A percentile compares a stretch with the other conserved stretches of the same genome.
These are phyloP conservation scores for Adrianichthys oophorus DNA, from an alignment of 2,797 vertebrate genomes.

Conservation along the genomic window DNA sequence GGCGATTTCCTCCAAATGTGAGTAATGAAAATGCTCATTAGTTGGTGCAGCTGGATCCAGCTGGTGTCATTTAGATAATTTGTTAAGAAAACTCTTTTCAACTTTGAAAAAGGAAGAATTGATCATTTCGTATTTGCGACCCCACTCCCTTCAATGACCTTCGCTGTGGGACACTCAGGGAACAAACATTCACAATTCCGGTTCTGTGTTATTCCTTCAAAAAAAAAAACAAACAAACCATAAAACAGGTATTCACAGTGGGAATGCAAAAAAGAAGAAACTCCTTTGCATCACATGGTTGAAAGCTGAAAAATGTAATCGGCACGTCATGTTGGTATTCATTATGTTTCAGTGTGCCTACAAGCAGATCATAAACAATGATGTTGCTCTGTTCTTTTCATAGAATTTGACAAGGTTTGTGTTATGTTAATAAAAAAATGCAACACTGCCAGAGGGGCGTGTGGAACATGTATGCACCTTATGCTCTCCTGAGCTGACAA, in stretches of 20 bases:
- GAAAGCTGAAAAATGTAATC: constrained; percentile 21
- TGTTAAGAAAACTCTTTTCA: not conserved
- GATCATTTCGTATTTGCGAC: constrained; percentile 15
- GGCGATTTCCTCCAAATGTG: not conserved
- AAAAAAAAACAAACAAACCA: constrained; percentile 12
- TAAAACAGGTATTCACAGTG: constrained; percentile 6
- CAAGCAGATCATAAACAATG: constrained; percentile 45
- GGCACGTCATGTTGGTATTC: constrained; percentile 15
- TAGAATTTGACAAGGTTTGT: constrained; percentile 59
- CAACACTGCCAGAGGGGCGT: constrained; percentile 64
- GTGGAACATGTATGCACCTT: constrained; percentile 36
- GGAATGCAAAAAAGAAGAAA: constrained; percentile 22
- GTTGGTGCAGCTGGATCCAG: not conserved
- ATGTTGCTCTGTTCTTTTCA: constrained; percentile 47
- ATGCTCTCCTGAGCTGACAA: constrained; percentile 69
- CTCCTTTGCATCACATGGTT: constrained; percentile 14
- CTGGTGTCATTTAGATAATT: not conserved
- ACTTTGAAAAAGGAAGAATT: not conserved
- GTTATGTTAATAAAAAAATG: constrained; percentile 49
- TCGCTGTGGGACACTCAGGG: constrained; percentile 20
- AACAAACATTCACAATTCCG: constrained; percentile 15
- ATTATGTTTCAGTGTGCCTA: constrained; percentile 39
- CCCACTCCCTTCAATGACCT: constrained; percentile 22
- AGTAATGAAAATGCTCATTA: not conserved
- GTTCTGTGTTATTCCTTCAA: constrained; percentile 18